Evolutionary conservation across 1,140 invertebrate genomes (phyloP), one percentile per base, ranked within the genome.

Genomic region (Aphis gossypii): DNA sequence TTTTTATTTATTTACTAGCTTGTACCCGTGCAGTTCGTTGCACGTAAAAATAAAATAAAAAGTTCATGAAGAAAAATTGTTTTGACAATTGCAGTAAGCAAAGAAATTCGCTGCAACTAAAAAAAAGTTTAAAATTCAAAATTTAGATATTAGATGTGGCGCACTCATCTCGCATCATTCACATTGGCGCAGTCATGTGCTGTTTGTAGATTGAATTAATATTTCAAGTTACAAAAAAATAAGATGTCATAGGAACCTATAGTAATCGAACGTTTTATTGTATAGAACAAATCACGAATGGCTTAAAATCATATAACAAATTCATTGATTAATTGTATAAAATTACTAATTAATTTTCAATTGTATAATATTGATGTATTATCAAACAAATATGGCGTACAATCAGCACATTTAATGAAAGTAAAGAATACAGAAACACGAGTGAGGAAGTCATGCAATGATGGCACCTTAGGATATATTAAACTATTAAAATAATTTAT

Each of bases 1-100:
- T 89, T 54, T 54, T 90, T 56, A 38, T 90, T 56, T 60, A 56
- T 60, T 68, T 68, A 68, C 60, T 76, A 76, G 60, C 30, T 76
- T n/a, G 60, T 76, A 76, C 4, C n/a, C 60, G 30, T 76, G 60
- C 60, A n/a, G 60, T 68, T 68, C 11, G 14, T n/a, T 76, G 30
- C 60, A 20, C 60, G 60, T 76, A n/a, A 76, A 76, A 76, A 76
- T 76, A 76, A 76, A 76, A 76, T 76, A 76, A 76, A n/a, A 76
- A 76, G 60, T 76, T 76, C 60, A 20, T 2, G n/a, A n/a, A 76
- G 60, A 76, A 76, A 76, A n/a, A 76, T 76, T 76, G 60, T 76
- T n/a, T 76, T n/a, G 60, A 76, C 60, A 76, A 76, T 76, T 76
- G 60, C 60, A 76, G 30, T 18, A n/a, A n/a, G 60, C 30, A 76